Evolutionary conservation across 2,113 vertebrate genomes (phyloP).

Genomic region (Aix galericulata): DNA sequence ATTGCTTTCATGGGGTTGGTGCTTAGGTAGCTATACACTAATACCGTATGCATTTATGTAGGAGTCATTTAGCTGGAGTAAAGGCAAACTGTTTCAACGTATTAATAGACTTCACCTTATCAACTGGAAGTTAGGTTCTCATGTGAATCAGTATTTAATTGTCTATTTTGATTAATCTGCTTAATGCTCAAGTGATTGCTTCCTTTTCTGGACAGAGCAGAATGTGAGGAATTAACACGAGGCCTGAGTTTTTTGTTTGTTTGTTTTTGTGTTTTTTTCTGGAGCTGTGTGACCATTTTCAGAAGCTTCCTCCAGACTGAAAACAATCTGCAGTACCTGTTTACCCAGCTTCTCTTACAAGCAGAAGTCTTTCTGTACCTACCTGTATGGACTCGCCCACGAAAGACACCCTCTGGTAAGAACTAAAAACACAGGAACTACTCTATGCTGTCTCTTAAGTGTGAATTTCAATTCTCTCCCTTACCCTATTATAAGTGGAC

Average conservation of each 20-base stretch:
- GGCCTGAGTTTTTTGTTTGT: background rate
- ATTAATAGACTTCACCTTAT: background rate
- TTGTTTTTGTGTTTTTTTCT: background rate
- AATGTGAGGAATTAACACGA: background rate
- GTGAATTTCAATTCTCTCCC: background rate
- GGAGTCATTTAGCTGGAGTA: background rate
- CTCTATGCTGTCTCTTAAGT: background rate
- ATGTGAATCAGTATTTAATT: background rate
- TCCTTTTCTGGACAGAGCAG: background rate
- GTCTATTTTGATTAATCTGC: background rate
- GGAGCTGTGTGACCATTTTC: fast-evolving
- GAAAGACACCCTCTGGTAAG: background rate
- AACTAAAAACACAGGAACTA: background rate
- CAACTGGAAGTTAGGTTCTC: background rate
- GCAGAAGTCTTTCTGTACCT: background rate
- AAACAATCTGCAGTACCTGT: background rate
- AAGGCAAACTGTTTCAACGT: background rate
- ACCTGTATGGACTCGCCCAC: background rate
- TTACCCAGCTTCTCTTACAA: background rate
- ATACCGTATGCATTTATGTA: fast-evolving
- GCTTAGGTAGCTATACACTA: background rate
- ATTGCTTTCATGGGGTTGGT: background rate
- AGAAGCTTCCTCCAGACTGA: background rate
- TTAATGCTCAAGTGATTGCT: background rate
- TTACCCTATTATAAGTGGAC: background rate